These are phyloP conservation scores for Actinia equina DNA, from an alignment of 64 coral and sea anemone genomes.

Conservation along the genomic window DNA sequence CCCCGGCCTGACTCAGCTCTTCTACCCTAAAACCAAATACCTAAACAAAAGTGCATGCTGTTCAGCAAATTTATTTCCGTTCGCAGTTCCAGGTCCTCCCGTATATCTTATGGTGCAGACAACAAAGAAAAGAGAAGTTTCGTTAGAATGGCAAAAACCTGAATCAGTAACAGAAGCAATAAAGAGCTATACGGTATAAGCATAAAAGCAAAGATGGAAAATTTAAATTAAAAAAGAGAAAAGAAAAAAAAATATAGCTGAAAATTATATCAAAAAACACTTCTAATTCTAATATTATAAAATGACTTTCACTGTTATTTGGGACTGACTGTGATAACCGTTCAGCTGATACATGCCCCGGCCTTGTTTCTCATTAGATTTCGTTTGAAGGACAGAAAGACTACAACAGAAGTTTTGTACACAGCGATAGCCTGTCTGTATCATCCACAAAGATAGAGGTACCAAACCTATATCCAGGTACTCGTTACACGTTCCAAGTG, in stretches of 20 bases:
- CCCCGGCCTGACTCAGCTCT: too few species aligned
- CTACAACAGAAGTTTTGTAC: background rate
- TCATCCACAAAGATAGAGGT: background rate
- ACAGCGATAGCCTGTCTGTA: background rate
- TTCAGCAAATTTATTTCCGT: background rate
- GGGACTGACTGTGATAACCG: too few species aligned
- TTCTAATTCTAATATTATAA: too few species aligned
- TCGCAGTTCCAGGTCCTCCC: background rate
- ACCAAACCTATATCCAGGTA: background rate
- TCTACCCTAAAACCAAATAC: too few species aligned
- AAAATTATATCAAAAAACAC: too few species aligned
- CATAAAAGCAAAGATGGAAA: too few species aligned
- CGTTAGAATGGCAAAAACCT: background rate
- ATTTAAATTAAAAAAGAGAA: too few species aligned
- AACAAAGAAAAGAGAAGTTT: background rate
- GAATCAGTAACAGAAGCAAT: background rate
- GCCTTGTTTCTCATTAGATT: too few species aligned
- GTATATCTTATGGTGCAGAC: background rate
- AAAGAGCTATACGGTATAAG: background rate
- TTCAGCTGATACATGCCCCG: too few species aligned
- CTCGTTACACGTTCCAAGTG: background rate
- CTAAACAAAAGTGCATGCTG: background rate
- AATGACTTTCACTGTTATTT: too few species aligned
- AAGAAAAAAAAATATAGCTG: too few species aligned
- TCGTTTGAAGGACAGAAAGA: background rate